A percentile compares a stretch with the other conserved stretches of the same genome.
Conservation (phyloP, 2,888 invertebrate species). For the Gnatocerus cornutus region DNA sequence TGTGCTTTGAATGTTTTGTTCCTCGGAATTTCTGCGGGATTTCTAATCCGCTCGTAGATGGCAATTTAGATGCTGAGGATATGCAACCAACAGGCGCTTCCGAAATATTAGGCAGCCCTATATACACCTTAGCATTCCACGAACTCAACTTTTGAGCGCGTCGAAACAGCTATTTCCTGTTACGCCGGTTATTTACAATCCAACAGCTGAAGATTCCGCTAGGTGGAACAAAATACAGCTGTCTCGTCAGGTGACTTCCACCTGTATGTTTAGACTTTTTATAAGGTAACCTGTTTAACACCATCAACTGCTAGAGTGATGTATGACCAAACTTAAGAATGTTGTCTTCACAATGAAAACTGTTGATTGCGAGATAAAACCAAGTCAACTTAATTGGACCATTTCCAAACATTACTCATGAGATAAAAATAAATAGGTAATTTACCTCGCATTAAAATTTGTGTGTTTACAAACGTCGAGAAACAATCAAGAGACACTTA, state of each 20-base stretch:
- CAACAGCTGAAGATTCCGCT: constrained; percentile 43
- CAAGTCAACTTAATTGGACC: constrained; percentile 15
- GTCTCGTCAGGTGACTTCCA: constrained; percentile 55
- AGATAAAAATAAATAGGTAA: constrained; percentile 39
- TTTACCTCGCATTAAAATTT: constrained; percentile 7
- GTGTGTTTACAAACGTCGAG: constrained; percentile 25
- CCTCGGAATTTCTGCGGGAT: too few relatives aligned
- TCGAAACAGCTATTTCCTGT: constrained; percentile 24
- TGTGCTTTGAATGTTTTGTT: too few relatives aligned
- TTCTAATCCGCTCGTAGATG: too few relatives aligned
- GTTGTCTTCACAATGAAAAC: constrained; percentile 9
- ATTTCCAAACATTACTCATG: constrained; percentile 21
- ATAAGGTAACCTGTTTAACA: constrained; percentile 37
- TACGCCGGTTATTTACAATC: constrained; percentile 22
- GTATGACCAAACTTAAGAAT: constrained; percentile 12
- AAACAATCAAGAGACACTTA: constrained; percentile 54
- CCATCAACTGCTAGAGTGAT: constrained; percentile 33
- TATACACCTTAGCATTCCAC: background rate
- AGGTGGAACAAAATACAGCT: constrained; percentile 45
- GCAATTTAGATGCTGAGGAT: too few relatives aligned
- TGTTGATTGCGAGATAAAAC: constrained; percentile 29
- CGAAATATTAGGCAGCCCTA: background rate
- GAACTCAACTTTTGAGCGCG: background rate
- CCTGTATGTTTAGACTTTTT: constrained; percentile 46
- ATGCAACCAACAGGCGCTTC: background rate